Evolutionary conservation across 2,113 vertebrate species (phyloP).

Genomic region (Otis tarda): DNA sequence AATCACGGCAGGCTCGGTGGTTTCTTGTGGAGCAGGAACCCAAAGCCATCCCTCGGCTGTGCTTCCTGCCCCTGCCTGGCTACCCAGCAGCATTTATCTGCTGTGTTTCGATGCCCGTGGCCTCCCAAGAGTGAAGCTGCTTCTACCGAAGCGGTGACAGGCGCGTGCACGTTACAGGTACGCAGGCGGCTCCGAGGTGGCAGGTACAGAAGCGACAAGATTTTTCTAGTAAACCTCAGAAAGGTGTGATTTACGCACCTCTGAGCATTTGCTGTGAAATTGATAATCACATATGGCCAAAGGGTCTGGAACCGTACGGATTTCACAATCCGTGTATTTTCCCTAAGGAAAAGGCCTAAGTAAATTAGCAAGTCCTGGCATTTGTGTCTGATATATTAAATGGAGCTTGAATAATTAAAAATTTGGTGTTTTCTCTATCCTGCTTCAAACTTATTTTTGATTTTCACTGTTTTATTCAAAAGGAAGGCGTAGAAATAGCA

Average conservation of each 20-base stretch:
- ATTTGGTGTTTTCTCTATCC: slow-evolving; percentile 58
- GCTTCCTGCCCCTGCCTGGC: background rate
- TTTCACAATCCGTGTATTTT: slow-evolving; percentile 27
- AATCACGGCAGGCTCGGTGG: background rate
- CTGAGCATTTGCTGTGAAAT: slow-evolving; percentile 50
- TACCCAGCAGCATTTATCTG: background rate
- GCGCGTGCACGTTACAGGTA: background rate
- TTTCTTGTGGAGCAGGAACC: background rate
- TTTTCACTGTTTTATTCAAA: slow-evolving; percentile 60
- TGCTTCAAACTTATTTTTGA: slow-evolving; percentile 54
- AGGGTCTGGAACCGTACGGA: slow-evolving; percentile 46
- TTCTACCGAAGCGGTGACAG: background rate
- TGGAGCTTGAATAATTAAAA: slow-evolving; percentile 56
- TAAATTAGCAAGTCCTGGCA: slow-evolving; percentile 32
- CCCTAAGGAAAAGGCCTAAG: slow-evolving; percentile 8
- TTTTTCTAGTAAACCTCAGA: slow-evolving; percentile 35
- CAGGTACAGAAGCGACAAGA: background rate
- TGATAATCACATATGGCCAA: slow-evolving; percentile 44
- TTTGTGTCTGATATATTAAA: slow-evolving; percentile 47
- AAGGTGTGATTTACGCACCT: slow-evolving; percentile 26
- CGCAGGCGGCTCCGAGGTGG: background rate
- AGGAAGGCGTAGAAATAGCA: slow-evolving; percentile 65
- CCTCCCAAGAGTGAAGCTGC: background rate
- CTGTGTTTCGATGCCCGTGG: background rate
- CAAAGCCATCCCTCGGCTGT: background rate